Base-by-base conservation (phyloP, 2,113 vertebrate species). In the Microcebus tavaratra region DNA sequence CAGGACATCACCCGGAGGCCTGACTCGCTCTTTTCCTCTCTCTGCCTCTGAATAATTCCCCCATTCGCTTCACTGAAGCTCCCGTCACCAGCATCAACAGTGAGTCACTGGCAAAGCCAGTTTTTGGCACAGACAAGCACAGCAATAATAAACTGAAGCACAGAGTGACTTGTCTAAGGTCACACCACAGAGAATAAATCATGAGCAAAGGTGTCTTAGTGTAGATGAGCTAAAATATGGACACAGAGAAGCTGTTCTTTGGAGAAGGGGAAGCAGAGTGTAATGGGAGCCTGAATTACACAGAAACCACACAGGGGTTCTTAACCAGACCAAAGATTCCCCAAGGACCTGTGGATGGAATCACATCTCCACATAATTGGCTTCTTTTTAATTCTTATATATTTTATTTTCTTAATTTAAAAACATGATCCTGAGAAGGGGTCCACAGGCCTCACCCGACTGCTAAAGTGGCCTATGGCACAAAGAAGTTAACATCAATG, bases 71-170 rank as follows among this genome's bases (percentile, higher is more conserved):
- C 86, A 13, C 72, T 91, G n/a, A 48, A 18, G 67, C 61, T 73
- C 84, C 85, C 68, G 79, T 23, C 80, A 31, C 55, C 63, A 36
- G 83, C 55, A 0, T 1, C 2, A 6, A 39, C 80, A 63, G 73
- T 97, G 96, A 97, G 79, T 97, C 97, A 96, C 90, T 36, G 17
- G 25, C 90, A 91, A 83, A 83, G 79, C 93, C 27, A 50, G 75
- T 68, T 72, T 81, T 76, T 31, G 79, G 95, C 65, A 59, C 39
- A 57, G 84, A 55, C 45, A n/a, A 88, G 48, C 81, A 27, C 12
- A 70, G 63, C 65, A 79, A 59, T 48, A 87, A 88, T 34, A 88
- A 65, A 67, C 39, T 4, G 11, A 70, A 95, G 78, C 21, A 0
- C 85, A 55, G 42, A 88, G 83, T 36, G 85, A 70, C 84, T 67